These are phyloP conservation scores for Peromyscus aztecus DNA, from an alignment of 2,797 vertebrate genomes.

Conservation along the genomic window DNA sequence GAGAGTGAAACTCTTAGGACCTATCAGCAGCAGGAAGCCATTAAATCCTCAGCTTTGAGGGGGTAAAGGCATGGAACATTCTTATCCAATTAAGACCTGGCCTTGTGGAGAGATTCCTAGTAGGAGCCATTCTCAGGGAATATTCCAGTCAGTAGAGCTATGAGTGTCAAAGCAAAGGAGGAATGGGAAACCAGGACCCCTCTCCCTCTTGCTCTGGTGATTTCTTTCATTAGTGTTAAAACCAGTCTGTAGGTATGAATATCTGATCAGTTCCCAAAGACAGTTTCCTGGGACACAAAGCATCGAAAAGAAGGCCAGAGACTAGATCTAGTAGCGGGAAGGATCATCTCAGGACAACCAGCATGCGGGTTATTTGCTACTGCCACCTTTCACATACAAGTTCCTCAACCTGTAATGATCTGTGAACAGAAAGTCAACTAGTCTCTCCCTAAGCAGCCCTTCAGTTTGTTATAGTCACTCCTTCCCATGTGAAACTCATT, in stretches of 20 bases:
- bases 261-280: background rate
- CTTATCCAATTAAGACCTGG: conserved; percentile 11
- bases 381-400: background rate
- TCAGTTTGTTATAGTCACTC: background rate
- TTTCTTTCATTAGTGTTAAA: background rate
- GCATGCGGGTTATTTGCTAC: background rate
- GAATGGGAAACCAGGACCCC: background rate
- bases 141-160: conserved; percentile 25
- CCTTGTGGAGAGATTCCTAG: background rate
- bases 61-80: background rate
- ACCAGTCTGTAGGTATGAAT: background rate
- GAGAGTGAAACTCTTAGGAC: background rate
- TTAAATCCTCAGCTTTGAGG: background rate
- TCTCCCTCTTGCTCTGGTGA: background rate
- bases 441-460: background rate
- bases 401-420: background rate
- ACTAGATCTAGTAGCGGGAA: background rate
- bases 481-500: background rate
- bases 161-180: background rate
- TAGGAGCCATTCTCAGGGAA: background rate
- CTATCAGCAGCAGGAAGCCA: background rate
- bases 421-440: background rate
- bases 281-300: background rate
- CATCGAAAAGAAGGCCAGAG: background rate
- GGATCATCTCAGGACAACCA: background rate